Evolutionary conservation across 1,140 invertebrate genomes (phyloP).

Genomic region (Zaprionus camerounensis): DNA sequence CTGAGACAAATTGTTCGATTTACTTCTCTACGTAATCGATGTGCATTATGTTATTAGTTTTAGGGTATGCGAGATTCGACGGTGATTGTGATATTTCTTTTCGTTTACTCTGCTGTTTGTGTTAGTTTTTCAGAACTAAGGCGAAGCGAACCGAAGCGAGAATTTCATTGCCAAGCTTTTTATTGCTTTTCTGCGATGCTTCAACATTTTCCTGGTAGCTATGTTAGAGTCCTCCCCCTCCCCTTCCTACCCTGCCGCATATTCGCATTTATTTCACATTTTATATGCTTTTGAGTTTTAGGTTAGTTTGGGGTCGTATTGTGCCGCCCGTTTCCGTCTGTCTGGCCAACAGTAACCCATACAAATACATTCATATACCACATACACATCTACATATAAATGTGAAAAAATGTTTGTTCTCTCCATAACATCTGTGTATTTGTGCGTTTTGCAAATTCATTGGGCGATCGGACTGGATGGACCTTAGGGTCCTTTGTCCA

Average conservation of each 20-base stretch:
- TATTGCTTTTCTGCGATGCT: conserved; percentile 61
- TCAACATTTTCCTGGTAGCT: conserved; percentile 29
- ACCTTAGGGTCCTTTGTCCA: conserved; percentile 56
- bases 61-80: conserved; percentile 40
- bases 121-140: conserved; percentile 66
- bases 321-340: background rate
- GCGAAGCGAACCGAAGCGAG: conserved; percentile 29
- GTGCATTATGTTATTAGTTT: background rate
- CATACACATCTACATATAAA: conserved; percentile 1
- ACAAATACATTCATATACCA: background rate
- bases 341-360: conserved; percentile 14
- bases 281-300: conserved; percentile 67
- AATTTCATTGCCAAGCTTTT: conserved; percentile 69
- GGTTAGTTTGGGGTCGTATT: conserved; percentile 72
- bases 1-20: background rate
- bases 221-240: conserved; percentile 18
- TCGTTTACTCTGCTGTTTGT: conserved; percentile 49
- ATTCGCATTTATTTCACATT: conserved; percentile 50
- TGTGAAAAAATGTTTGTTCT: conserved; percentile 9
- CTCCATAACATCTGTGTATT: conserved; percentile 31
- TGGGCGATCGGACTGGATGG: conserved; percentile 9
- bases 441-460: conserved; percentile 18
- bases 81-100: conserved; percentile 29
- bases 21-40: background rate
- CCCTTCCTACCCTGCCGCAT: conserved; percentile 23